Conservation (phyloP, 2,113 vertebrate genomes). For the Poeciliopsis turrubarensis region DNA sequence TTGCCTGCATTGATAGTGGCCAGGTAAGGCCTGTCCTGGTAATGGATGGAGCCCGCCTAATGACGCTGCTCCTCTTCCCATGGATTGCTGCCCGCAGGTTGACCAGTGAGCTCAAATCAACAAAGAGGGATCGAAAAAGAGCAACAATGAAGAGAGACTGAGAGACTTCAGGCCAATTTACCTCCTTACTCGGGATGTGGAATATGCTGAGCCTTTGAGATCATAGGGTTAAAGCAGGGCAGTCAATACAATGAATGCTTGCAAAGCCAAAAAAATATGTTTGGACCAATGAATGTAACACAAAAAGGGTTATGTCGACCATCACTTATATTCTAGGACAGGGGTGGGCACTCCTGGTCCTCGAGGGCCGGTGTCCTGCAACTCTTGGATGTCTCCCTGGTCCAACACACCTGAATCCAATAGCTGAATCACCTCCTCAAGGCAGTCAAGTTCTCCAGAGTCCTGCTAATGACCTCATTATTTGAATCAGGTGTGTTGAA, state of each 20-base stretch:
- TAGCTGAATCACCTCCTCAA: too few relatives aligned
- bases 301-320: background rate
- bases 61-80: constrained; percentile 58
- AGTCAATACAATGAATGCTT: background rate
- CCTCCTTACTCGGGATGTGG: constrained; percentile 24
- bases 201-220: constrained; percentile 21
- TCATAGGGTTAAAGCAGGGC: constrained; percentile 14
- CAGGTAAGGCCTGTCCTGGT: constrained; percentile 64
- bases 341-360: too few relatives aligned
- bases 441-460: too few relatives aligned
- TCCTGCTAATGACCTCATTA: too few relatives aligned
- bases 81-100: constrained; percentile 54
- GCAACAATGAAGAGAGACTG: constrained; percentile 14
- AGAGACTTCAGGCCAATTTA: constrained; percentile 25
- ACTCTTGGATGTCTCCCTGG: too few relatives aligned
- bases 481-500: too few relatives aligned
- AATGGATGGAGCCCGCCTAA: constrained; percentile 78
- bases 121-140: constrained; percentile 53
- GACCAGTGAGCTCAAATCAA: constrained; percentile 60
- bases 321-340: too few relatives aligned
- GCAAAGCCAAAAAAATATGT: background rate
- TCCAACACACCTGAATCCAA: too few relatives aligned
- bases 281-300: background rate
- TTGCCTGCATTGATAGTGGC: constrained; percentile 73
- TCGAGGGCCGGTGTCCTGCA: too few relatives aligned